Percentiles rank a stretch among this genome's conserved stretches.
phyloP scores from a whole-genome alignment of 2,797 vertebrate genomes.

The Sebastes goodei region DNA sequence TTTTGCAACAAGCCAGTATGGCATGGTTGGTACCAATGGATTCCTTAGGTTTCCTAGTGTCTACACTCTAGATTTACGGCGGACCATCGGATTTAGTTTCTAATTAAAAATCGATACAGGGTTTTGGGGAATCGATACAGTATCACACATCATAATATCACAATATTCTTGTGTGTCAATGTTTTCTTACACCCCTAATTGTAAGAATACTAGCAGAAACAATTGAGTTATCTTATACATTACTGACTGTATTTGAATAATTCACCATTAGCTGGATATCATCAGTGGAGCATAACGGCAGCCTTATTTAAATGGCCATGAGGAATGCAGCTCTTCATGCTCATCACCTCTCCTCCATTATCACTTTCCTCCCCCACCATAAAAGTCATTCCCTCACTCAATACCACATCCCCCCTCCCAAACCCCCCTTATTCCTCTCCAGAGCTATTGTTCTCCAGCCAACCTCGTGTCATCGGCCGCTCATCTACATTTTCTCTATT shows the following conservation, averaged over 20 bases:
- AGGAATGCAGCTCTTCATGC: not conserved
- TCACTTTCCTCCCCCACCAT: not conserved
- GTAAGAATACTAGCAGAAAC: not conserved
- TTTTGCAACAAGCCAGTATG: no score
- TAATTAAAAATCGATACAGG: no score
- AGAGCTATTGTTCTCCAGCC: constrained; percentile 11
- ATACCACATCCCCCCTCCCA: not conserved
- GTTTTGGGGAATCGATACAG: no score
- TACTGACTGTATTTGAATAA: constrained; percentile 21
- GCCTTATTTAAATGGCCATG: constrained; percentile 12
- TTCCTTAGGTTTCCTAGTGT: no score
- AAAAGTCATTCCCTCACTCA: not conserved
- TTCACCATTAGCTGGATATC: not conserved
- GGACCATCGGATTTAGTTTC: no score
- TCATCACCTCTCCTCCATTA: constrained; percentile 4
- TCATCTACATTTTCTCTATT: constrained; percentile 44
- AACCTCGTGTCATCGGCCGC: constrained; percentile 1
- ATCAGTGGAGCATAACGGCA: not conserved
- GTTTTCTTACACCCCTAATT: no score
- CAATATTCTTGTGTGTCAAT: no score
- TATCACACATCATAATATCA: no score
- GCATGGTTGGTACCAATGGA: no score
- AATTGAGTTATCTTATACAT: not conserved
- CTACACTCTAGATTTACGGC: no score
- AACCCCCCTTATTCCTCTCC: not conserved